Evolutionary conservation across 1,140 invertebrate species (phyloP).

Genomic region (Hormaphis cornu): DNA sequence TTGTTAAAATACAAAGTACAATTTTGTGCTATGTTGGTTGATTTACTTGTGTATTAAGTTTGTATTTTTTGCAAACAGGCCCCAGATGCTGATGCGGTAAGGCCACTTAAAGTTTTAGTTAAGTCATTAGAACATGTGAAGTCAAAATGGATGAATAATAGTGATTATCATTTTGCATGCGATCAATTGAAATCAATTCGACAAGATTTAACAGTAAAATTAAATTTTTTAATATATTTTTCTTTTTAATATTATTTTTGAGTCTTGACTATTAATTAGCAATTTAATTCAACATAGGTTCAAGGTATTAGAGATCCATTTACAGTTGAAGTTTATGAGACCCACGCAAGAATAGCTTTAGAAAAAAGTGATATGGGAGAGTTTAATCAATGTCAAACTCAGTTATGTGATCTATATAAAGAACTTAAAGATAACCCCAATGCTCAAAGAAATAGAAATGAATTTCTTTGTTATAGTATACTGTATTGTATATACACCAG

Average conservation of each 20-base stretch:
- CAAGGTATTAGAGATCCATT: slow-evolving; percentile 91
- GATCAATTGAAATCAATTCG: slow-evolving; percentile 97
- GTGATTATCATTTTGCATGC: slow-evolving; percentile 92
- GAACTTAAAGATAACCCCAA: slow-evolving; percentile 54
- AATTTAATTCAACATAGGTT: slow-evolving; percentile 51
- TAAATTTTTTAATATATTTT: not conserved
- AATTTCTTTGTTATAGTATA: slow-evolving; percentile 92
- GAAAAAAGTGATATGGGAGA: slow-evolving; percentile 97
- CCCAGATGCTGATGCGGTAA: slow-evolving; percentile 80
- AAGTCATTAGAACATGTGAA: slow-evolving; percentile 83
- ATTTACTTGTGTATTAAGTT: not conserved
- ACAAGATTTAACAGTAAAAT: slow-evolving; percentile 90
- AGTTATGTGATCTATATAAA: slow-evolving; percentile 83
- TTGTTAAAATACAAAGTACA: not conserved
- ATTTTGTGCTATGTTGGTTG: not conserved
- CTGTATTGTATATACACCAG: slow-evolving; percentile 96
- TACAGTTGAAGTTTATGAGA: slow-evolving; percentile 95
- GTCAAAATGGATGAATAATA: slow-evolving; percentile 73
- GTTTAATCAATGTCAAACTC: slow-evolving; percentile 98
- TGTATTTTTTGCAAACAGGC: slow-evolving; percentile 49
- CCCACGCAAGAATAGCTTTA: slow-evolving; percentile 90
- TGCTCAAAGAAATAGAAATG: slow-evolving; percentile 52
- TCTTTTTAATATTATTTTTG: no score
- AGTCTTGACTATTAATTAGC: not conserved
- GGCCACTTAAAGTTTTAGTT: slow-evolving; percentile 74